These are phyloP conservation scores for Acrocephalus kingi DNA, from an alignment of 2,113 vertebrate species.

Conservation along the genomic window DNA sequence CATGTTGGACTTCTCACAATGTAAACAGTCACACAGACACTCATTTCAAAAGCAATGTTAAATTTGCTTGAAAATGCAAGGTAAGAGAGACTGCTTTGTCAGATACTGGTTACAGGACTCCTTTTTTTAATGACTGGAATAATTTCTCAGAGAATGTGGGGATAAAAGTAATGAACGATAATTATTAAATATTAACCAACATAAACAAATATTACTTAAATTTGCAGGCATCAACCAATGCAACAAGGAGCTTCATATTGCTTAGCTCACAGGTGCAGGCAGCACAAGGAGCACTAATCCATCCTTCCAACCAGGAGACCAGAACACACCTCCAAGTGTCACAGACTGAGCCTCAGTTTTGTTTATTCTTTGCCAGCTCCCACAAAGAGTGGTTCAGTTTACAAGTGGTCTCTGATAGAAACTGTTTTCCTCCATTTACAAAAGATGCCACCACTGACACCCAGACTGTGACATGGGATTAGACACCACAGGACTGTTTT, in stretches of 20 bases:
- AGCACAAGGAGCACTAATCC: background rate
- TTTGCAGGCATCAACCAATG: background rate
- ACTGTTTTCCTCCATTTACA: background rate
- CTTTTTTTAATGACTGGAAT: background rate
- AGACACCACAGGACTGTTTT: background rate
- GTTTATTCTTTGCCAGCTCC: background rate
- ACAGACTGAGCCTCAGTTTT: background rate
- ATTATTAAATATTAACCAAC: background rate
- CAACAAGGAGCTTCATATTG: background rate
- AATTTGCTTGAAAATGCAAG: background rate
- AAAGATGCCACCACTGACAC: background rate
- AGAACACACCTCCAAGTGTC: background rate
- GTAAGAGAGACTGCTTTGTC: background rate
- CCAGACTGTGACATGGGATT: background rate
- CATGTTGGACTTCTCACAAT: fast-evolving
- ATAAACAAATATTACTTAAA: background rate
- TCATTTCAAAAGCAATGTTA: background rate
- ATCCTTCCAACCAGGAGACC: background rate
- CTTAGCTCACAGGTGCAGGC: background rate
- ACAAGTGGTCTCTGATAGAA: background rate
- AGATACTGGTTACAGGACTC: background rate
- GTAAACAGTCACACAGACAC: background rate
- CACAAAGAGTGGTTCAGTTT: background rate
- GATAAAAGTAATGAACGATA: background rate
- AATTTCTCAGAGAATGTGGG: background rate